Percentiles rank a stretch among this genome's conserved stretches.
These are phyloP conservation scores for Invenusta paracnida DNA, from an alignment of 2,888 invertebrate species.

Conservation along the genomic window DNA sequence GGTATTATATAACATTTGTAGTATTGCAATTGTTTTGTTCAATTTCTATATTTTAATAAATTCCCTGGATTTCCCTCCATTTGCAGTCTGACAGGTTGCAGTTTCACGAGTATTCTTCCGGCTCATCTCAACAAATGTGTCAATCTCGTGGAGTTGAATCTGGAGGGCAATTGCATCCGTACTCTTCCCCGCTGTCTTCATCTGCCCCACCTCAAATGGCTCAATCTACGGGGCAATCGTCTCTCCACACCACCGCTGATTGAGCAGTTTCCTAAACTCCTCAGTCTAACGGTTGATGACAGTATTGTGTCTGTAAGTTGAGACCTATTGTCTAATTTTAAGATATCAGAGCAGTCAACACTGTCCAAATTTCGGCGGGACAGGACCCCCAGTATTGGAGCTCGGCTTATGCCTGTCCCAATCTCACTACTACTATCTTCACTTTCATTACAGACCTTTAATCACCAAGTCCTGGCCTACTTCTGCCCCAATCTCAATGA, in stretches of 20 bases:
- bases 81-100: constrained; percentile 37
- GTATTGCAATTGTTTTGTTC: too few species aligned
- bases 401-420: too few species aligned
- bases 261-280: constrained; percentile 40
- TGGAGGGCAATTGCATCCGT: constrained; percentile 30
- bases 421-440: too few species aligned
- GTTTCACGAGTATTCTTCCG: constrained; percentile 40
- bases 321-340: too few species aligned
- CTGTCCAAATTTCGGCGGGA: too few species aligned
- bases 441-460: neutral
- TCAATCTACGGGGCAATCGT: constrained; percentile 8
- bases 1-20: too few species aligned
- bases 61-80: too few species aligned
- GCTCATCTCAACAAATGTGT: constrained; percentile 35
- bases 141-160: constrained; percentile 44
- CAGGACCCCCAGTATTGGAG: too few species aligned
- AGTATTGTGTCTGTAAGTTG: constrained; percentile 22
- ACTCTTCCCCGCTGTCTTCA: constrained; percentile 40
- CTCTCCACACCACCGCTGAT: constrained; percentile 33
- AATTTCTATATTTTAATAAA: too few species aligned
- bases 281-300: constrained; percentile 10
- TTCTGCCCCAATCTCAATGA: constrained; percentile 35
- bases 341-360: too few species aligned
- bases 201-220: constrained; percentile 32
- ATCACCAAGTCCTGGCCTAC: constrained; percentile 34